A percentile compares a stretch with the other conserved stretches of the same genome.
phyloP scores from a whole-genome alignment of 2,888 invertebrate genomes.

The Copidosoma aretas region DNA sequence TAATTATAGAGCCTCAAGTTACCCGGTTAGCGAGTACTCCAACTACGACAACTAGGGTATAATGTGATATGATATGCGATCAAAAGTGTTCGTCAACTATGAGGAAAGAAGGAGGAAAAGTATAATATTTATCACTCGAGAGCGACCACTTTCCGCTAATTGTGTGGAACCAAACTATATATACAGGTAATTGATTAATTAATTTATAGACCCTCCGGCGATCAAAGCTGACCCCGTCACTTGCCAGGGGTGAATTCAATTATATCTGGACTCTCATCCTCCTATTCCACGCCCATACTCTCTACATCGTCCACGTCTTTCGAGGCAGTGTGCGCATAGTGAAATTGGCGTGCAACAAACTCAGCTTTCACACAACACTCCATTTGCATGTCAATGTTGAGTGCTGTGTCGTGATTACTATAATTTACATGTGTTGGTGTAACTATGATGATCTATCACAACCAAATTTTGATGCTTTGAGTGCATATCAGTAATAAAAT shows the following conservation, averaged over 20 bases:
- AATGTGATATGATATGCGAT: too few relatives aligned
- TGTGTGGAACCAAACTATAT: too few relatives aligned
- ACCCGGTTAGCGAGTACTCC: background rate
- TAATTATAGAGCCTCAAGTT: background rate
- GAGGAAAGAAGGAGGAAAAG: too few relatives aligned
- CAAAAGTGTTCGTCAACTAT: too few relatives aligned
- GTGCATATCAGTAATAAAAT: too few relatives aligned
- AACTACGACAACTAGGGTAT: background rate
- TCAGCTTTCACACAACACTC: background rate
- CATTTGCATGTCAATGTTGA: slow-evolving; percentile 4
- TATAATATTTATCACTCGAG: too few relatives aligned
- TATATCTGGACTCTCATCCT: slow-evolving; percentile 2
- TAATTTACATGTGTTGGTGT: too few relatives aligned
- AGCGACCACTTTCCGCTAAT: too few relatives aligned
- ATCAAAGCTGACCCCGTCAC: slow-evolving; percentile 1
- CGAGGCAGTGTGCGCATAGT: too few relatives aligned
- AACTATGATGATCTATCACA: too few relatives aligned
- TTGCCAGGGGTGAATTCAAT: slow-evolving; percentile 7
- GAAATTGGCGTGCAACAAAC: background rate
- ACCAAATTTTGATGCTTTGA: too few relatives aligned
- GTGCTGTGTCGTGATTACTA: too few relatives aligned
- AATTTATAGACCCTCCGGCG: slow-evolving; percentile 1
- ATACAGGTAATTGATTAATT: slow-evolving; percentile 4
- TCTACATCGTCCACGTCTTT: background rate
- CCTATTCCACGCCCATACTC: background rate